These are phyloP conservation scores for Dysdera silvatica DNA, from an alignment of 1,140 invertebrate species.

Conservation along the genomic window DNA sequence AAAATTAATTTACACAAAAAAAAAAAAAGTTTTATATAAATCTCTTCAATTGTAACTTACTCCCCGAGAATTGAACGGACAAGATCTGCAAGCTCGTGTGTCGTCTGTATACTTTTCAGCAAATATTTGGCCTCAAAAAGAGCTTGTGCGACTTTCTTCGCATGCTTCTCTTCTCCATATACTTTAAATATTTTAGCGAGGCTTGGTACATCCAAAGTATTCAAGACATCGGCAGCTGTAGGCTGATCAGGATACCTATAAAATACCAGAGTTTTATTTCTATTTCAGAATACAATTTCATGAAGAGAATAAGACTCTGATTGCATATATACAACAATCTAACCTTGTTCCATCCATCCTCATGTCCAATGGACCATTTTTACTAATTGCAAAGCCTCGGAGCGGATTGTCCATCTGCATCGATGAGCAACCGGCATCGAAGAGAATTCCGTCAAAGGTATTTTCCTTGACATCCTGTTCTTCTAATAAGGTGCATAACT, in stretches of 20 bases:
- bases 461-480: slow-evolving; percentile 52
- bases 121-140: slow-evolving; percentile 79
- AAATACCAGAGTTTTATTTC: neutral
- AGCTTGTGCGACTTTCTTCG: slow-evolving; percentile 75
- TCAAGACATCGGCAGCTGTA: slow-evolving; percentile 78
- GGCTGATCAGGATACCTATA: slow-evolving; percentile 52
- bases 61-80: slow-evolving; percentile 44
- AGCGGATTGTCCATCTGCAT: slow-evolving; percentile 80
- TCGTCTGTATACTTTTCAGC: slow-evolving; percentile 70
- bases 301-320: neutral
- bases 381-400: slow-evolving; percentile 76
- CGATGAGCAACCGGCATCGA: slow-evolving; percentile 92
- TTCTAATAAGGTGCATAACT: slow-evolving; percentile 61
- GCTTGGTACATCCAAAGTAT: slow-evolving; percentile 64
- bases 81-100: slow-evolving; percentile 70
- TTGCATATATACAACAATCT: neutral
- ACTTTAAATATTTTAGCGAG: slow-evolving; percentile 71
- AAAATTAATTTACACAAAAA: neutral
- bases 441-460: slow-evolving; percentile 75
- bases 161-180: slow-evolving; percentile 85
- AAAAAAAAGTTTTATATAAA: neutral
- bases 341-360: slow-evolving; percentile 76
- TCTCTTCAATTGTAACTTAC: slow-evolving; percentile 6
- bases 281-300: neutral
- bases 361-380: slow-evolving; percentile 87